Conservation (phyloP, 2,888 invertebrate species). For the Noctua janthina region DNA sequence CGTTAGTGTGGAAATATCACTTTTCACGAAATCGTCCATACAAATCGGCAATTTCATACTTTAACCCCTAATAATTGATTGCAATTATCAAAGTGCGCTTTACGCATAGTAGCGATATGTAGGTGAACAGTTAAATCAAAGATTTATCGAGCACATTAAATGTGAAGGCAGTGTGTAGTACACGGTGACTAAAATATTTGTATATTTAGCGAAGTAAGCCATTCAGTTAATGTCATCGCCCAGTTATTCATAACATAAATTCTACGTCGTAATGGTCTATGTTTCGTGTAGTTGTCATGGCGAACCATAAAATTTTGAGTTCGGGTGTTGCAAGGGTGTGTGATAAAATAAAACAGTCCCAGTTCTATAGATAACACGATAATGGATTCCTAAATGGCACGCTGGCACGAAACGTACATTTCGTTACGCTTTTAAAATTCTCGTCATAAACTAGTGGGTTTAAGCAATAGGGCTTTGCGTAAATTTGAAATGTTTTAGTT, state of each 20-base stretch:
- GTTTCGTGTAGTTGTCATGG: slow-evolving; percentile 45
- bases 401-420: slow-evolving; percentile 68
- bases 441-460: slow-evolving; percentile 48
- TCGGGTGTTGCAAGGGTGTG: slow-evolving; percentile 58
- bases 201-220: slow-evolving; percentile 24
- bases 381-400: slow-evolving; percentile 70
- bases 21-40: too few relatives aligned
- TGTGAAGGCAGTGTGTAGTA: neutral
- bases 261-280: slow-evolving; percentile 30
- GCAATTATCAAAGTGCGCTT: slow-evolving; percentile 44
- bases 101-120: slow-evolving; percentile 28
- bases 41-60: too few relatives aligned
- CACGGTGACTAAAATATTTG: slow-evolving; percentile 11
- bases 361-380: slow-evolving; percentile 69
- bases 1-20: too few relatives aligned
- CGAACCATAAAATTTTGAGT: slow-evolving; percentile 46
- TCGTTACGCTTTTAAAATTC: slow-evolving; percentile 62
- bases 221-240: slow-evolving; percentile 18
- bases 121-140: slow-evolving; percentile 30
- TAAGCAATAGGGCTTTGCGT: slow-evolving; percentile 47
- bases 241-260: slow-evolving; percentile 36
- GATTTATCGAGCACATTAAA: slow-evolving; percentile 40
- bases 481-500: slow-evolving; percentile 52
- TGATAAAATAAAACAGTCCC: slow-evolving; percentile 66
- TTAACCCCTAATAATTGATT: slow-evolving; percentile 35